Evolutionary conservation across 2,797 vertebrate genomes (phyloP).

Genomic region (Coracias cyanogaster): DNA sequence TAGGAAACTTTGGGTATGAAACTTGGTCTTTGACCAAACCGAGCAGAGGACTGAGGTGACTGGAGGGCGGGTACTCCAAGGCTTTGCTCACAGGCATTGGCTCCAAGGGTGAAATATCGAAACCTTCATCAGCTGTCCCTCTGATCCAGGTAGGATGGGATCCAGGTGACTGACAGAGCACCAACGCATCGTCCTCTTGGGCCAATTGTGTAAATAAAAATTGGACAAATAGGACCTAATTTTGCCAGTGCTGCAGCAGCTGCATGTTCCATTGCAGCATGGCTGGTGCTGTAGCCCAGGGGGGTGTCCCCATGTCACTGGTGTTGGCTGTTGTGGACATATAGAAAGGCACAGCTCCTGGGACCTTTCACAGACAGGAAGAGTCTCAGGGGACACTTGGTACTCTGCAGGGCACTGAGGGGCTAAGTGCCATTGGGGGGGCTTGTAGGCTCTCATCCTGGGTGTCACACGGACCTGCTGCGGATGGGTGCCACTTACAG

Average conservation of each 20-base stretch:
- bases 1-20: not conserved
- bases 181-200: not conserved
- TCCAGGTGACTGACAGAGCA: not conserved
- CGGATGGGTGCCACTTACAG: not conserved
- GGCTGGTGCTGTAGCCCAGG: not conserved
- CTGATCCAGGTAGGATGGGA: not conserved
- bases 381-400: not conserved
- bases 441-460: accelerated
- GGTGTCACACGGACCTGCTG: not conserved
- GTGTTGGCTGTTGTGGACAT: not conserved
- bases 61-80: not conserved
- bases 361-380: not conserved
- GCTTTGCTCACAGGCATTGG: not conserved
- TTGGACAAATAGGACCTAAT: accelerated
- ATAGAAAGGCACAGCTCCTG: not conserved
- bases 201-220: not conserved
- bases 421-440: not conserved
- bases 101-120: not conserved
- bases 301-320: too few species aligned
- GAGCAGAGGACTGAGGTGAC: not conserved
- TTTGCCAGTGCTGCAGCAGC: not conserved
- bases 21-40: not conserved
- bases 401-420: not conserved
- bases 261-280: not conserved
- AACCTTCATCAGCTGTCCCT: not conserved